Conservation (phyloP, 1,140 invertebrate genomes). For the Pararge aegeria region DNA sequence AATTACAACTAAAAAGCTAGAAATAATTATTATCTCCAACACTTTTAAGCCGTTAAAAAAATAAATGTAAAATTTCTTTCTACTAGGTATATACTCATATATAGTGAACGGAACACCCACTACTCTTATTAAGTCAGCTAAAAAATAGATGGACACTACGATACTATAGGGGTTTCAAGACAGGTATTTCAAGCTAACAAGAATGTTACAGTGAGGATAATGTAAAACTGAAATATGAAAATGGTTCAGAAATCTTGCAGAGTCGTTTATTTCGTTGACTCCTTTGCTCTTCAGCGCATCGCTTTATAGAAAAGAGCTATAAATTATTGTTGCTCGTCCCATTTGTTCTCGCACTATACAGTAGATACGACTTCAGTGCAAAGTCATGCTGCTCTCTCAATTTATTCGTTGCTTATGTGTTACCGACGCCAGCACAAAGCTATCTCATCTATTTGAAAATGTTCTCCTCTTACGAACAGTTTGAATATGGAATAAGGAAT, state of each 20-base stretch:
- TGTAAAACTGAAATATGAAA: slow-evolving; percentile 9
- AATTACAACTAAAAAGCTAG: too few relatives aligned
- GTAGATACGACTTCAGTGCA: background rate
- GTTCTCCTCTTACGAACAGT: slow-evolving; percentile 10
- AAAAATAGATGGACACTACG: too few relatives aligned
- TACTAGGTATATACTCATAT: too few relatives aligned
- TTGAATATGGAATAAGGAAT: slow-evolving; percentile 20
- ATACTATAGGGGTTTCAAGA: background rate
- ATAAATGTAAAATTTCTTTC: too few relatives aligned
- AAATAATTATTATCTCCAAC: too few relatives aligned
- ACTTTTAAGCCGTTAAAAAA: too few relatives aligned
- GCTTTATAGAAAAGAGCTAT: slow-evolving; percentile 14
- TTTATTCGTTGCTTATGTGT: slow-evolving; percentile 19
- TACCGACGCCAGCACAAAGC: slow-evolving; percentile 10
- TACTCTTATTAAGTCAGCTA: too few relatives aligned
- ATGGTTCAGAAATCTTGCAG: background rate
- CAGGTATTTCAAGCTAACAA: background rate
- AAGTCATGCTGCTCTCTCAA: slow-evolving; percentile 21
- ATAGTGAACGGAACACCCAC: too few relatives aligned
- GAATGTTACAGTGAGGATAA: background rate
- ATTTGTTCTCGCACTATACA: slow-evolving; percentile 16
- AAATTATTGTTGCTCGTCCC: slow-evolving; percentile 18
- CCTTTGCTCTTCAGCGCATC: slow-evolving; percentile 5
- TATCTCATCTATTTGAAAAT: slow-evolving; percentile 18
- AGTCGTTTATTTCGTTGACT: background rate